Evolutionary conservation across 2,888 invertebrate genomes (phyloP), one percentile per base, ranked within the genome.

Genomic region (Caenorhabditis wallacei): DNA sequence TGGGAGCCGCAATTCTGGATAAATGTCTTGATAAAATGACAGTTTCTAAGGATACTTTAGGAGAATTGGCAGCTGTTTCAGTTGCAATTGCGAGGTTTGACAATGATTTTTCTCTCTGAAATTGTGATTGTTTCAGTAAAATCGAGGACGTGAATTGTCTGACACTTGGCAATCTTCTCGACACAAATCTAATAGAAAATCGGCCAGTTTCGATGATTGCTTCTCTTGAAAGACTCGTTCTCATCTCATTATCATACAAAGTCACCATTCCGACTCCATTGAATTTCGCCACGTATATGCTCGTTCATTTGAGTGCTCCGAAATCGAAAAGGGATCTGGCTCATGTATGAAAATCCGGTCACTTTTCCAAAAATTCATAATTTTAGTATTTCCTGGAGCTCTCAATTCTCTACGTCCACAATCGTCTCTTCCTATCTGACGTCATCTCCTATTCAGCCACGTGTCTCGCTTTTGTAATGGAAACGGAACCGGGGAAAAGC

Each of bases 201-300:
- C 13, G 18, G 18, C 46, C 46, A 18, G 2, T 48, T 18, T 2
- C 1, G 18, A n/a, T 48, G 46, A 43, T 70, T 4, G 61, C 63
- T 5, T 7, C 35, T 3, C 79, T 79, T 2, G 79, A 79, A 54
- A 46, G 70, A 35, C 22, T 71, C 24, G 70, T 79, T 11, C 70
- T 79, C 35, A 13, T 20, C 16, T 20, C 70, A 8, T 48, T 79
- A 11, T 53, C 53, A 11, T 79, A 64, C 54, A 22, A 51, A 46
- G 64, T 79, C 56, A 79, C 79, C 13, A 40, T 71, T 4, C 79
- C 79, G 22, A 79, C 79, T 18, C 79, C 79, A 18, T 54, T 79
- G 46, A 53, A 64, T n/a, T 79, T 71, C 24, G 63, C 70, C 48
- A 71, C 35, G 24, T 71, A 64, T 24, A 48, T 79, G 48, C 70